phyloP scores from a whole-genome alignment of 2,113 vertebrate genomes.

The Antigone vipio region DNA sequence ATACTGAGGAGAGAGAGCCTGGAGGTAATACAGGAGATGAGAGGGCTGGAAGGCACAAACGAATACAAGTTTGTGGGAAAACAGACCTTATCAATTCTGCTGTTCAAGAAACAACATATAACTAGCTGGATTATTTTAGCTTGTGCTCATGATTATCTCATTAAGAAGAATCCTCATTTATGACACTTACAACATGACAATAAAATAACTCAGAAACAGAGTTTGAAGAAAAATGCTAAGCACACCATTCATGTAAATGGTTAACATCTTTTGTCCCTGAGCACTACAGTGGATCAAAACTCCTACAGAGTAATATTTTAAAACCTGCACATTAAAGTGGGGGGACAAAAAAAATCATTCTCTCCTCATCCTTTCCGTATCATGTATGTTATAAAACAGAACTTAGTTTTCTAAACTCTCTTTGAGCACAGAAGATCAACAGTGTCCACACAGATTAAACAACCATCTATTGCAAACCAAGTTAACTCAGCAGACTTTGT shows the following conservation, averaged over 20 bases:
- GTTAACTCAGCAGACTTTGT: background rate
- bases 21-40: background rate
- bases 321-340: background rate
- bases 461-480: fast-evolving
- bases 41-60: background rate
- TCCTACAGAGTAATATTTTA: background rate
- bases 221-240: background rate
- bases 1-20: background rate
- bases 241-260: background rate
- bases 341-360: no score
- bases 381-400: background rate
- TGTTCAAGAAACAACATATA: background rate
- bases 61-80: fast-evolving
- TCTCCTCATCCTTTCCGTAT: background rate
- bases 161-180: background rate
- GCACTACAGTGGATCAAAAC: background rate
- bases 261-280: background rate
- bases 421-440: background rate
- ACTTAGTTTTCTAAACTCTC: background rate
- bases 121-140: background rate
- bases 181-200: background rate
- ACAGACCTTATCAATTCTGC: no score
- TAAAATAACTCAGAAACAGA: background rate
- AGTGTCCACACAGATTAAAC: background rate
- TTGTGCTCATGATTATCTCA: fast-evolving